These are phyloP conservation scores for Gortyna flavago DNA, from an alignment of 2,888 invertebrate species.

Conservation along the genomic window DNA sequence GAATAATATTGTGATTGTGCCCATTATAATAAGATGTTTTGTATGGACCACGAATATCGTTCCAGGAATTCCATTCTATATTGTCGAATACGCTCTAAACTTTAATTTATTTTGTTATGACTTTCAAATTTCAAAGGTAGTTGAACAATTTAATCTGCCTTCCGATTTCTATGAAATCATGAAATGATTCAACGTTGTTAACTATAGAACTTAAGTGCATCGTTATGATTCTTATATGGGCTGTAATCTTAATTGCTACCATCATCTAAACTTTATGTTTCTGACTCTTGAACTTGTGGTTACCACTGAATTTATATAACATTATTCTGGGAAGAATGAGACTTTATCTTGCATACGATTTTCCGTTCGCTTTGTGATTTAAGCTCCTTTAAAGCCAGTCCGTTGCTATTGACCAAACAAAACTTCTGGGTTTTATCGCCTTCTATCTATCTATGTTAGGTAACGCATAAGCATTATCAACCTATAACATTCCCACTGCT, in stretches of 20 bases:
- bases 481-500: too few species aligned
- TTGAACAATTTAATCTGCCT: slow-evolving; percentile 46
- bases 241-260: slow-evolving; percentile 52
- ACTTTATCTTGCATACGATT: too few species aligned
- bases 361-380: background rate
- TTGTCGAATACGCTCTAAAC: slow-evolving; percentile 23
- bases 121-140: slow-evolving; percentile 31
- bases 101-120: slow-evolving; percentile 48
- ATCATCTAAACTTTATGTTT: slow-evolving; percentile 44
- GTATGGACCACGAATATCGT: slow-evolving; percentile 31
- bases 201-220: slow-evolving; percentile 47
- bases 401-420: background rate
- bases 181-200: slow-evolving; percentile 49
- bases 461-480: background rate
- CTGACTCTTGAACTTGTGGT: slow-evolving; percentile 46
- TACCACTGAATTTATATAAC: slow-evolving; percentile 9
- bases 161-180: slow-evolving; percentile 46
- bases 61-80: slow-evolving; percentile 40
- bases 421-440: background rate
- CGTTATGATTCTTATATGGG: slow-evolving; percentile 55
- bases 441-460: background rate
- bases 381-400: background rate
- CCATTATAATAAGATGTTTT: slow-evolving; percentile 48
- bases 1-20: slow-evolving; percentile 33
- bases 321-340: slow-evolving; percentile 13